Evolutionary conservation across 2,888 invertebrate species (phyloP).

Genomic region (Tetragonisca angustula): DNA sequence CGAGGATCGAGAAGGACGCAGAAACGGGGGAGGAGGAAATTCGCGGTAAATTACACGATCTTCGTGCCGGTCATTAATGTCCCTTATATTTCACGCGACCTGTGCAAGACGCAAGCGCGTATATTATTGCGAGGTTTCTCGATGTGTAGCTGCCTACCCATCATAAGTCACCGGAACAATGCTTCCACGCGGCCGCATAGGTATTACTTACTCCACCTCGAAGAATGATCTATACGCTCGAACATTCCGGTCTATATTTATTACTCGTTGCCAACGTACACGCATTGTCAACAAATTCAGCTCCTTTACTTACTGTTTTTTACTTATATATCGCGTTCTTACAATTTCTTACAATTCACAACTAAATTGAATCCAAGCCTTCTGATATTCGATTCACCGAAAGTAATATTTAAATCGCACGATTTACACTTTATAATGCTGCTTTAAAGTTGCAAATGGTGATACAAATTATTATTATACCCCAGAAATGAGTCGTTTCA

Average conservation of each 20-base stretch:
- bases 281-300: background rate
- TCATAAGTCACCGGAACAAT: constrained; percentile 73
- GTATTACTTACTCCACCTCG: constrained; percentile 71
- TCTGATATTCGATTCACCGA: too few relatives aligned
- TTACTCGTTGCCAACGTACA: background rate
- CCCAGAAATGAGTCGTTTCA: too few relatives aligned
- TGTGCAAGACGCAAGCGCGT: constrained; percentile 44
- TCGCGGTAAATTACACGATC: constrained; percentile 43
- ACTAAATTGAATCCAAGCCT: too few relatives aligned
- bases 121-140: constrained; percentile 56
- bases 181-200: constrained; percentile 59
- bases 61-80: constrained; percentile 56
- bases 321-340: too few relatives aligned
- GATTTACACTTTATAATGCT: too few relatives aligned
- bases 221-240: constrained; percentile 65
- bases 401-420: too few relatives aligned
- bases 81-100: constrained; percentile 58
- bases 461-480: too few relatives aligned
- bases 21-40: constrained; percentile 31
- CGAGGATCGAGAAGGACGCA: constrained; percentile 17
- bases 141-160: constrained; percentile 59
- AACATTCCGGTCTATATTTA: constrained; percentile 35
- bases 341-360: too few relatives aligned
- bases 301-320: too few relatives aligned
- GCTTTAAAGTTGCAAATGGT: too few relatives aligned